Conservation (phyloP, 2,888 invertebrate genomes). For the Thyatira batis region DNA sequence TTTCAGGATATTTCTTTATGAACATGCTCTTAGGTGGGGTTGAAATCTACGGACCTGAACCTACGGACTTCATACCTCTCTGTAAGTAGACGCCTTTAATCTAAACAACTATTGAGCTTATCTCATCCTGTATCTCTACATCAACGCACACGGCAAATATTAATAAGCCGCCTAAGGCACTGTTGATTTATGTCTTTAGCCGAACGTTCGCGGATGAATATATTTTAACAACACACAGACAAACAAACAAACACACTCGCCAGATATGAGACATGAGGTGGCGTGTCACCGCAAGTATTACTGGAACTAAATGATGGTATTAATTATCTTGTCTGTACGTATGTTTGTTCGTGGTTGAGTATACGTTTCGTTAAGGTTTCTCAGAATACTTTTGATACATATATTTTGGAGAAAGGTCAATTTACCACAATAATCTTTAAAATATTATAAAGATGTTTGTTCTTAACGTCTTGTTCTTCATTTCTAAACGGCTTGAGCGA, state of each 20-base stretch:
- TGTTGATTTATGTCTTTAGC: conserved; percentile 75
- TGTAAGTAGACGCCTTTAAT: no score
- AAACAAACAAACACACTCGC: conserved; percentile 40
- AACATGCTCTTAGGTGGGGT: no score
- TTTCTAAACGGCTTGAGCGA: no score
- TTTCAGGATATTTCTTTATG: no score
- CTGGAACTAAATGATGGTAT: conserved; percentile 54
- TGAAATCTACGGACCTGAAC: no score
- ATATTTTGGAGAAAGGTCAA: no score
- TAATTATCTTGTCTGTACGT: conserved; percentile 40
- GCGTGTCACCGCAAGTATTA: conserved; percentile 51
- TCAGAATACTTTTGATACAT: no score
- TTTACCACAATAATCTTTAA: no score
- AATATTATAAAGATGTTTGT: no score
- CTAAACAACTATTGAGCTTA: conserved; percentile 4
- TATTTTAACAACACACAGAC: conserved; percentile 68
- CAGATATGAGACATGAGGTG: conserved; percentile 47
- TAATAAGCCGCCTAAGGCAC: conserved; percentile 74
- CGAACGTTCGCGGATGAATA: conserved; percentile 61
- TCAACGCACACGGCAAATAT: conserved; percentile 57
- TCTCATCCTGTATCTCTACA: conserved; percentile 38
- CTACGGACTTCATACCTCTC: no score
- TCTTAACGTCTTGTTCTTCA: no score
- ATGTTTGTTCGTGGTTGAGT: not conserved
- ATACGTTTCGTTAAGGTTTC: no score